Conservation (phyloP, 2,888 invertebrate species). For the Sphaerophoria taeniata region DNA sequence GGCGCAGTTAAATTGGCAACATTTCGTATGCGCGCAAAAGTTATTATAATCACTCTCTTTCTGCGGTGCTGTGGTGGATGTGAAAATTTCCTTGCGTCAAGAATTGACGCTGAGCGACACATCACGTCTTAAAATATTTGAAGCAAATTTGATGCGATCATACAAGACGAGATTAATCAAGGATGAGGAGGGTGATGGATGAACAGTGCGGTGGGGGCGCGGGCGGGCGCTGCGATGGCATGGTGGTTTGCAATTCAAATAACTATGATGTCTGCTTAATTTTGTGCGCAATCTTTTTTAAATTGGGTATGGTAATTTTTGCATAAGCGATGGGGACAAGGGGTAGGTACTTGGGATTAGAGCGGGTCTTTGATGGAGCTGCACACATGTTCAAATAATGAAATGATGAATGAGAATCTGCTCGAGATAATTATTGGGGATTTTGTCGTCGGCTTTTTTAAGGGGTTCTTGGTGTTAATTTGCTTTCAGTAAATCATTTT, state of each 20-base stretch:
- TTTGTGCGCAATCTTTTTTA: conserved; percentile 55
- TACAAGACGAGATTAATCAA: conserved; percentile 2
- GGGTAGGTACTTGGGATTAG: not conserved
- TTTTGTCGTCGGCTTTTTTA: not conserved
- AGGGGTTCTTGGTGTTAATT: not conserved
- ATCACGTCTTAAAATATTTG: conserved; percentile 17
- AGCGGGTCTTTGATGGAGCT: conserved; percentile 27
- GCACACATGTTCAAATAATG: conserved; percentile 3
- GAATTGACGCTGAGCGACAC: conserved; percentile 38
- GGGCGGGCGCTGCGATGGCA: too few relatives aligned
- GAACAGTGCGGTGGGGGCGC: too few relatives aligned
- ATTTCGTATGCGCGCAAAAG: conserved; percentile 68
- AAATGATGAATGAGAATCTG: not conserved
- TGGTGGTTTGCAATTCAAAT: conserved; percentile 57
- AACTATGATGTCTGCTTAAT: conserved; percentile 54
- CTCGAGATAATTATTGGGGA: not conserved
- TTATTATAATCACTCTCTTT: conserved; percentile 65
- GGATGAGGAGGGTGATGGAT: conserved; percentile 17
- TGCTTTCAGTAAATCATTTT: too few relatives aligned
- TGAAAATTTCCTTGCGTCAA: conserved; percentile 36
- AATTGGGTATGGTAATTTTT: conserved; percentile 67
- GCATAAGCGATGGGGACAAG: too few relatives aligned
- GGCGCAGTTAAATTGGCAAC: conserved; percentile 33
- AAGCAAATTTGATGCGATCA: conserved; percentile 31
- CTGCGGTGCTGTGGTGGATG: conserved; percentile 25